Evolutionary conservation across 2,797 vertebrate genomes (phyloP).

Genomic region (Melopsittacus undulatus): DNA sequence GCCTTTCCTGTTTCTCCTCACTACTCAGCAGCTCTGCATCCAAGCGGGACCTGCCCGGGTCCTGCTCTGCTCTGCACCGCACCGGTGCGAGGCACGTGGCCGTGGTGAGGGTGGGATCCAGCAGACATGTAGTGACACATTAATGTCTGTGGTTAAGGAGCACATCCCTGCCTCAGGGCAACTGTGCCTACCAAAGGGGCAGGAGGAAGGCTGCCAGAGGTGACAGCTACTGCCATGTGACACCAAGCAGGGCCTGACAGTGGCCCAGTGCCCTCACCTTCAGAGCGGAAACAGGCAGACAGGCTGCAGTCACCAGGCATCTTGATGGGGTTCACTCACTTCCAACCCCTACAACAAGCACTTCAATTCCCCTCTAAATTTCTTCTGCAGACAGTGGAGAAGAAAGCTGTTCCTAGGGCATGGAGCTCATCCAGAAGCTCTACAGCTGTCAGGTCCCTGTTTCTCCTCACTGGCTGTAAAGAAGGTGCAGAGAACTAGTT

Average conservation of each 20-base stretch:
- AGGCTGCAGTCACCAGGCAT: background rate
- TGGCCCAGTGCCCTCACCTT: background rate
- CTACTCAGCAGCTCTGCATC: background rate
- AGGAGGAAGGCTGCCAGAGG: background rate
- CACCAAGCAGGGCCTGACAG: background rate
- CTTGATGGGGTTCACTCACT: background rate
- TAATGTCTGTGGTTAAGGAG: background rate
- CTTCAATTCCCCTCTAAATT: background rate
- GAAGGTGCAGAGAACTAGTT: background rate
- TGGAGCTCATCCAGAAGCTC: background rate
- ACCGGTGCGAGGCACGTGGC: rapidly evolving
- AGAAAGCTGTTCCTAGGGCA: background rate
- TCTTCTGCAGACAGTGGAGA: background rate
- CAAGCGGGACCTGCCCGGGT: background rate
- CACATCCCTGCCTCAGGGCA: background rate
- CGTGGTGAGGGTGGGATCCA: background rate
- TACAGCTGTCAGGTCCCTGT: rapidly evolving
- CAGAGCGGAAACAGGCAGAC: background rate
- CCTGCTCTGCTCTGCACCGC: background rate
- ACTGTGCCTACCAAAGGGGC: background rate
- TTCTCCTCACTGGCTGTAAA: background rate
- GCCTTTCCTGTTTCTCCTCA: background rate
- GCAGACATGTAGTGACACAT: background rate
- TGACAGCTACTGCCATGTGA: background rate
- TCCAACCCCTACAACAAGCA: background rate